Conservation (phyloP, 2,888 invertebrate genomes). For the Campoplex capitator region DNA sequence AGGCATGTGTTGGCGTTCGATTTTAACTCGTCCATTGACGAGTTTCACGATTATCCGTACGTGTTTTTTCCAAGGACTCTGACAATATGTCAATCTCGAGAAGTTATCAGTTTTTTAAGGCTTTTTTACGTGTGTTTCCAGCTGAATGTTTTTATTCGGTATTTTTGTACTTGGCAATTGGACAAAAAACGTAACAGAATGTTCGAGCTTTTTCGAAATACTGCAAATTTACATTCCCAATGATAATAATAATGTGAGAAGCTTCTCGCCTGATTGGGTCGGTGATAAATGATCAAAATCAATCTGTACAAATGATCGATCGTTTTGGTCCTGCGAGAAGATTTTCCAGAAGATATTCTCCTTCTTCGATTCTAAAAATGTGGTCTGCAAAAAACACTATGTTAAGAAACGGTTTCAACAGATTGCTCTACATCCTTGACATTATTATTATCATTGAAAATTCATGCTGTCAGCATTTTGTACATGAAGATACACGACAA, state of each 20-base stretch:
- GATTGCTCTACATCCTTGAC: no score
- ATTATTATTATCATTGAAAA: not conserved
- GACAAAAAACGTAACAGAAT: not conserved
- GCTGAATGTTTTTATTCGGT: not conserved
- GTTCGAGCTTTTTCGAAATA: not conserved
- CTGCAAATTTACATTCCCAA: not conserved
- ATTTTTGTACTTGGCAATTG: not conserved
- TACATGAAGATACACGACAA: not conserved
- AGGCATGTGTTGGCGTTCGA: constrained; percentile 27
- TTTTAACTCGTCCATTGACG: constrained; percentile 27
- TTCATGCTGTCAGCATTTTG: not conserved
- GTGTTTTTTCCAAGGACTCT: not conserved
- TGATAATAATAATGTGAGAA: not conserved
- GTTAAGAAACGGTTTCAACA: no score
- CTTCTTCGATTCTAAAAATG: no score
- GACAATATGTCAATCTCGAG: not conserved
- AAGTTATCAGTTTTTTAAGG: not conserved
- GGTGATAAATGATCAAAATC: not conserved
- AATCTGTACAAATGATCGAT: not conserved
- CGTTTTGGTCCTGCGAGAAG: not conserved
- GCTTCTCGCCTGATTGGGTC: not conserved
- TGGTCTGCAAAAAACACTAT: not conserved
- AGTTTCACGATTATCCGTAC: not conserved
- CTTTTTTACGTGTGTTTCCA: not conserved
- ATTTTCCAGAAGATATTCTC: no score